Conservation (phyloP, 2,113 vertebrate genomes). For the Ellobius talpinus region DNA sequence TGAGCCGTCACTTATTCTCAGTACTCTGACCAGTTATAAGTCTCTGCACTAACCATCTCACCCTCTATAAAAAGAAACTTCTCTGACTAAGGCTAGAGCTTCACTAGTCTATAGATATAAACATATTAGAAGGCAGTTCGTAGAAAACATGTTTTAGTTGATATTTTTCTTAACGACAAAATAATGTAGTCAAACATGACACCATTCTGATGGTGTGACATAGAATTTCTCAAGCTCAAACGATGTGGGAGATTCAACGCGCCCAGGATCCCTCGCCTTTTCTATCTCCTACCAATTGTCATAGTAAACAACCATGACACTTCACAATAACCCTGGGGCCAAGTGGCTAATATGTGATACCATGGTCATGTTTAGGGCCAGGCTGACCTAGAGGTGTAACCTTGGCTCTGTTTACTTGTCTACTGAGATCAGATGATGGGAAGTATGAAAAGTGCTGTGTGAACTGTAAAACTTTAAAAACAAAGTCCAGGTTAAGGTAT, state of each 20-base stretch:
- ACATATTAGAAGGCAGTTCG: neutral
- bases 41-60: neutral
- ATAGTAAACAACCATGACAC: neutral
- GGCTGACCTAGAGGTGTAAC: neutral
- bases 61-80: too few relatives aligned
- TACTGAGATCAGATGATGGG: neutral
- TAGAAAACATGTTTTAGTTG: neutral
- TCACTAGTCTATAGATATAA: neutral
- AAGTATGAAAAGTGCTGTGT: neutral
- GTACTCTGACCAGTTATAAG: neutral
- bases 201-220: neutral
- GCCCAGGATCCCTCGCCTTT: neutral
- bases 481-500: neutral
- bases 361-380: neutral
- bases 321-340: neutral
- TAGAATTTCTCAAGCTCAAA: neutral
- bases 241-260: neutral
- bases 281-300: neutral
- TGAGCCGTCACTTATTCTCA: neutral
- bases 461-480: slow-evolving; percentile 7
- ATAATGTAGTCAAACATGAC: neutral
- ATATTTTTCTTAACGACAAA: neutral
- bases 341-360: neutral
- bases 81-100: neutral
- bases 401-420: neutral